Conservation (phyloP, 2,888 invertebrate genomes). For the Nemoura dubitans region DNA sequence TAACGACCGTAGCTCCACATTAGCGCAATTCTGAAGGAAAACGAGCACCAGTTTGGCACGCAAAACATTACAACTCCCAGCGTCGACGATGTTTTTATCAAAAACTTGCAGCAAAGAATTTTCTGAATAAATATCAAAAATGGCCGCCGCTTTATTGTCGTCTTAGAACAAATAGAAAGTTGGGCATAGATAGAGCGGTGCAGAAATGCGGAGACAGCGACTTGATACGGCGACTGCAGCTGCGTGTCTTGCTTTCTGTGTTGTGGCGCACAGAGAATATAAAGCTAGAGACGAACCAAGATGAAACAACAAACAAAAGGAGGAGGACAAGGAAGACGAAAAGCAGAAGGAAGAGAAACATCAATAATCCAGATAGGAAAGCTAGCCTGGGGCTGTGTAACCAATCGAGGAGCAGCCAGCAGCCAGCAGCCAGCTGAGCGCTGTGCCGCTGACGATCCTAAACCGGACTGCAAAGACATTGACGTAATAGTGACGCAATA, state of each 20-base stretch:
- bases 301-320: conserved; percentile 41
- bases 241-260: neutral
- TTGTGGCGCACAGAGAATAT: neutral
- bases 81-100: neutral
- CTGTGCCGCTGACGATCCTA: neutral
- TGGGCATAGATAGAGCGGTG: neutral
- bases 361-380: conserved; percentile 39
- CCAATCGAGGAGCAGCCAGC: conserved; percentile 28
- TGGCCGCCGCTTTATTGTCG: neutral
- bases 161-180: conserved; percentile 28
- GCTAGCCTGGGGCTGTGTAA: conserved; percentile 29
- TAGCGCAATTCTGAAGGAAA: neutral
- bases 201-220: neutral
- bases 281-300: conserved; percentile 31
- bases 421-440: neutral
- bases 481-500: conserved; percentile 43
- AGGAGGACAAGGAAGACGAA: conserved; percentile 34
- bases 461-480: conserved; percentile 37
- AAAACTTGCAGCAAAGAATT: neutral
- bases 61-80: neutral
- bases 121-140: neutral
- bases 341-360: conserved; percentile 36
- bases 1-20: neutral
- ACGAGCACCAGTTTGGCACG: neutral
- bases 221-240: neutral